These are phyloP conservation scores for Darevskia nairensis DNA, from an alignment of 2,797 vertebrate species.

Conservation along the genomic window DNA sequence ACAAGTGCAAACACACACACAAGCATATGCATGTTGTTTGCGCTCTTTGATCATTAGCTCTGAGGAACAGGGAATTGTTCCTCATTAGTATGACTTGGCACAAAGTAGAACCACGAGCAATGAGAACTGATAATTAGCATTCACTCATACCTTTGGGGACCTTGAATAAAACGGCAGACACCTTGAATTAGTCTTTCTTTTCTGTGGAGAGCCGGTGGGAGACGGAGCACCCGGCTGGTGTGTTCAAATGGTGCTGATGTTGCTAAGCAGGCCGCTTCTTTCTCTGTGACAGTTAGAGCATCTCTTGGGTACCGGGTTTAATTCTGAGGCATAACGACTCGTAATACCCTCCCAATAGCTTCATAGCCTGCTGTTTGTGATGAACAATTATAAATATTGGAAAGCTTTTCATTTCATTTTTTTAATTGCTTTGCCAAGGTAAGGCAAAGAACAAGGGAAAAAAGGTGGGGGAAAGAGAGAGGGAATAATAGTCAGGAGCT, in stretches of 20 bases:
- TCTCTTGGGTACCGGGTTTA: constrained; percentile 48
- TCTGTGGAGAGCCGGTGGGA: constrained; percentile 41
- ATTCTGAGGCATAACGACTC: constrained; percentile 63
- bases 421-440: constrained; percentile 35
- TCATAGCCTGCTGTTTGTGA: constrained; percentile 55
- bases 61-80: not conserved
- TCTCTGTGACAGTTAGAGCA: constrained; percentile 47
- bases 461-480: not conserved
- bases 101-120: constrained; percentile 19
- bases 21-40: not conserved
- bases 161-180: constrained; percentile 52
- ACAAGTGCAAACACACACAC: not conserved
- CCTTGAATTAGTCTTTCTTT: constrained; percentile 50
- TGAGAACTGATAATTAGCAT: not conserved
- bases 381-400: constrained; percentile 45
- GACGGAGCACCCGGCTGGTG: constrained; percentile 42
- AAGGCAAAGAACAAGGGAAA: constrained; percentile 17
- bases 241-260: constrained; percentile 23
- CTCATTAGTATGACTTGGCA: constrained; percentile 12
- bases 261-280: constrained; percentile 54
- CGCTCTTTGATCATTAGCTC: not conserved
- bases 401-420: constrained; percentile 58
- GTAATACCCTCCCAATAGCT: constrained; percentile 58
- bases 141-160: not conserved
- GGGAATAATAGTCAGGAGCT: constrained; percentile 38